Percentiles rank a stretch among this genome's conserved stretches.
phyloP scores from a whole-genome alignment of 2,797 vertebrate species.

The Brachyrhaphis roseni region DNA sequence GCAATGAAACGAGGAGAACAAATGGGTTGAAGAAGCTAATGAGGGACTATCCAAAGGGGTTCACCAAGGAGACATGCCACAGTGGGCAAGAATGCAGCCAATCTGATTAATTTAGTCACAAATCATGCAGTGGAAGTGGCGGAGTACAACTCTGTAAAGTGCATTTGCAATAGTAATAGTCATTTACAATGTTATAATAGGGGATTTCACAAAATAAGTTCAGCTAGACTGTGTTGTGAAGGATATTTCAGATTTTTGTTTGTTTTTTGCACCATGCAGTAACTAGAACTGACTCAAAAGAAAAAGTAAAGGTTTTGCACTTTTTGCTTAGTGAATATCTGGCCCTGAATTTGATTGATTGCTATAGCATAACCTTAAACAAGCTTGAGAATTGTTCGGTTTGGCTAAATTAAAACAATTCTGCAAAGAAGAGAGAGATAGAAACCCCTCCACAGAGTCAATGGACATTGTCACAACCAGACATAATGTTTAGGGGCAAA shows the following conservation, averaged over 20 bases:
- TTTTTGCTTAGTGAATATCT: not conserved
- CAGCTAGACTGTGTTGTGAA: not conserved
- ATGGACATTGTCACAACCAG: not conserved
- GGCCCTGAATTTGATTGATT: not conserved
- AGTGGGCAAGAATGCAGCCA: conserved; percentile 48
- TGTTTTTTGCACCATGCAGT: not conserved
- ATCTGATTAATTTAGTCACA: conserved; percentile 50
- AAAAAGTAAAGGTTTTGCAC: not conserved
- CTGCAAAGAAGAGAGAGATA: not conserved
- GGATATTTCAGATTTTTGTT: not conserved
- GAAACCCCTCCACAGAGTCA: not conserved
- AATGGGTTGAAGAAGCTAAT: conserved; percentile 39
- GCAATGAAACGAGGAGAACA: conserved; percentile 24
- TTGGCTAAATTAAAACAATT: not conserved
- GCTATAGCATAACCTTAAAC: not conserved
- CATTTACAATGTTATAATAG: not conserved
- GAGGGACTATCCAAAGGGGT: conserved; percentile 21
- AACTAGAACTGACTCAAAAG: not conserved
- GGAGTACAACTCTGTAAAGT: not conserved
- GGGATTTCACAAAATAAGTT: not conserved
- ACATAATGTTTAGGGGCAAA: not conserved
- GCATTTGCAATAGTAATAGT: not conserved
- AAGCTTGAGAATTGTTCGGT: not conserved
- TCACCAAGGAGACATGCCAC: conserved; percentile 58
- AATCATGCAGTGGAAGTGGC: conserved; percentile 16